A percentile compares a stretch with the other conserved stretches of the same genome.
These are phyloP conservation scores for Oligia latruncula DNA, from an alignment of 2,888 invertebrate species.

Conservation along the genomic window DNA sequence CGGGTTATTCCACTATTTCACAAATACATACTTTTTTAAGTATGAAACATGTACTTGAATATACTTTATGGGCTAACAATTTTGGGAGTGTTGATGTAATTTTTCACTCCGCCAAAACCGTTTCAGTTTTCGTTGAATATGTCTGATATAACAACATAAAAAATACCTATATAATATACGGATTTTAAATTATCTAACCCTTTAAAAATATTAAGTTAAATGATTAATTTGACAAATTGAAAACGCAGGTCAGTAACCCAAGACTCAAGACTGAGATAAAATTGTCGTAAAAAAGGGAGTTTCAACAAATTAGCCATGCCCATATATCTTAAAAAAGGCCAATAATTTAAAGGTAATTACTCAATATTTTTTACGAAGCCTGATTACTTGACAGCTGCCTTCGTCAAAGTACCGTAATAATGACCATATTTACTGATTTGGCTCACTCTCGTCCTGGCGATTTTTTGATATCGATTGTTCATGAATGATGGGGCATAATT, in stretches of 20 bases:
- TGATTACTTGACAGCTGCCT: slow-evolving; percentile 51
- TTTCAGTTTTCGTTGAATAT: neutral
- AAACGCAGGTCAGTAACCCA: slow-evolving; percentile 11
- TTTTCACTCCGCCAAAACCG: neutral
- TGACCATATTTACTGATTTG: slow-evolving; percentile 48
- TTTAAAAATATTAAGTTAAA: neutral
- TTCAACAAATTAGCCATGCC: slow-evolving; percentile 25
- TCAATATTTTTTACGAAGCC: slow-evolving; percentile 48
- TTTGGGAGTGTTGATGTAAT: neutral
- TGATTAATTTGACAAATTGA: neutral
- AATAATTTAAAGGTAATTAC: slow-evolving; percentile 55
- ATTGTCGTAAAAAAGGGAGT: neutral
- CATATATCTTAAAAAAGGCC: slow-evolving; percentile 31
- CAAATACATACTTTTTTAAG: neutral
- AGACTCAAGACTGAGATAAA: neutral
- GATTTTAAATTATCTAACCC: neutral
- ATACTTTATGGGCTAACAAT: neutral
- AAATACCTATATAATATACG: neutral
- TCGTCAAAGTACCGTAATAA: slow-evolving; percentile 63
- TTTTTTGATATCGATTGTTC: slow-evolving; percentile 11
- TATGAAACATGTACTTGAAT: neutral
- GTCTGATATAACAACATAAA: neutral
- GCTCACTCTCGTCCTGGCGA: slow-evolving; percentile 22
- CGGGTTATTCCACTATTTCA: neutral
- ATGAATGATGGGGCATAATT: neutral